Conservation (phyloP, 2,797 vertebrate genomes). For the Urosaurus nigricauda region DNA sequence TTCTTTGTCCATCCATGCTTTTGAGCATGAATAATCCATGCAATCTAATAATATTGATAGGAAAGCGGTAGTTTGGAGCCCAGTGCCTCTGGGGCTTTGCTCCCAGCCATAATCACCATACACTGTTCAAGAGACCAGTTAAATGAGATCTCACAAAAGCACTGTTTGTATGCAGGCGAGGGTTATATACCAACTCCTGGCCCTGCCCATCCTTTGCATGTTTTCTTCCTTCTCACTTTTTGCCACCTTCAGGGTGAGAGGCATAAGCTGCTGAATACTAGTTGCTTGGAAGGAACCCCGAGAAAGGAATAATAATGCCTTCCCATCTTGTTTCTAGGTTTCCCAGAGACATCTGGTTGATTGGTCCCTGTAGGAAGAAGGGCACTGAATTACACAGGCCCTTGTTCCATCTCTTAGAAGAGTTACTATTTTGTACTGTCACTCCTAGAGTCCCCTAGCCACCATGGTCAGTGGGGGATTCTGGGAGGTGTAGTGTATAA, state of each 20-base stretch:
- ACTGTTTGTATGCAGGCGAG: not conserved
- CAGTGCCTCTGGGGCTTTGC: not conserved
- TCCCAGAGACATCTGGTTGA: not conserved
- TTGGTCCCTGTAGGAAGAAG: not conserved
- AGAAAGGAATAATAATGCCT: not conserved
- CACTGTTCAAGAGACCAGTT: not conserved
- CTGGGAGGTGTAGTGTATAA: too few relatives aligned
- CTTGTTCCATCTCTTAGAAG: not conserved
- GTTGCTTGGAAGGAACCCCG: not conserved
- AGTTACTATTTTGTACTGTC: too few relatives aligned
- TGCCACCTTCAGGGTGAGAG: conserved; percentile 12
- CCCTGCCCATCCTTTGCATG: not conserved
- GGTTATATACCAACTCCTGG: conserved; percentile 27
- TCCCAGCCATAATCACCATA: conserved; percentile 26
- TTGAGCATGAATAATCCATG: conserved; percentile 53
- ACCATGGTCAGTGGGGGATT: too few relatives aligned
- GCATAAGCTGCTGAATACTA: not conserved
- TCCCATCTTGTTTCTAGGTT: not conserved
- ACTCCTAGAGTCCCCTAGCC: too few relatives aligned
- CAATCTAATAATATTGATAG: conserved; percentile 13
- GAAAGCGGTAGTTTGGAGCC: not conserved
- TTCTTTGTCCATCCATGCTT: conserved; percentile 53
- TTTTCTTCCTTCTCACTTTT: not conserved
- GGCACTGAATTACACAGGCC: not conserved
- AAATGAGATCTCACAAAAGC: conserved; percentile 36